phyloP scores from a whole-genome alignment of 2,888 invertebrate species.

The Cephus pygmeus region DNA sequence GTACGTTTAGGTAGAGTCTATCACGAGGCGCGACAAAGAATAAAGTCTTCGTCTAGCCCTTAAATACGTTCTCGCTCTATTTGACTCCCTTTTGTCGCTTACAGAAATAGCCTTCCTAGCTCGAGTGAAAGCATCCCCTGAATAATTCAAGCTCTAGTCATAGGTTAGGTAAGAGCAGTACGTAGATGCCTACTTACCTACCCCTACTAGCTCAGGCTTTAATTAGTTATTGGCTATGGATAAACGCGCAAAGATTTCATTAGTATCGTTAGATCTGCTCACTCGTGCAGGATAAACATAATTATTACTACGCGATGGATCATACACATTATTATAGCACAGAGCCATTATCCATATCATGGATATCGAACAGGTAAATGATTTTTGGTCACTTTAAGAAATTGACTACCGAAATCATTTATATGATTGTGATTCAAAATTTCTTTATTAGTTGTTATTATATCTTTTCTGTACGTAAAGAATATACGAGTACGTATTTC shows the following conservation, averaged over 20 bases:
- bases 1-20: neutral
- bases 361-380: neutral
- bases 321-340: neutral
- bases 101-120: neutral
- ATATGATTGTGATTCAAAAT: too few species aligned
- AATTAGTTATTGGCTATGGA: neutral
- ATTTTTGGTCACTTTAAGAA: neutral
- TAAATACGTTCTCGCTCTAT: neutral
- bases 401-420: too few species aligned
- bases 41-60: neutral
- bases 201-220: neutral
- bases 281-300: neutral
- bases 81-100: neutral
- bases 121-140: neutral
- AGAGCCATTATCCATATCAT: neutral
- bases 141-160: neutral
- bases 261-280: neutral
- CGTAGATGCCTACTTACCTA: neutral
- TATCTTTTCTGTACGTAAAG: neutral
- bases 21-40: neutral
- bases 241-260: neutral
- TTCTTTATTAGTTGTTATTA: neutral
- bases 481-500: slow-evolving; percentile 46
- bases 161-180: neutral
- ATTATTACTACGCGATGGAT: neutral